Percentiles rank a stretch among this genome's conserved stretches.
Evolutionary conservation across 2,888 invertebrate genomes (phyloP).

Genomic region (Coelopa pilipes): DNA sequence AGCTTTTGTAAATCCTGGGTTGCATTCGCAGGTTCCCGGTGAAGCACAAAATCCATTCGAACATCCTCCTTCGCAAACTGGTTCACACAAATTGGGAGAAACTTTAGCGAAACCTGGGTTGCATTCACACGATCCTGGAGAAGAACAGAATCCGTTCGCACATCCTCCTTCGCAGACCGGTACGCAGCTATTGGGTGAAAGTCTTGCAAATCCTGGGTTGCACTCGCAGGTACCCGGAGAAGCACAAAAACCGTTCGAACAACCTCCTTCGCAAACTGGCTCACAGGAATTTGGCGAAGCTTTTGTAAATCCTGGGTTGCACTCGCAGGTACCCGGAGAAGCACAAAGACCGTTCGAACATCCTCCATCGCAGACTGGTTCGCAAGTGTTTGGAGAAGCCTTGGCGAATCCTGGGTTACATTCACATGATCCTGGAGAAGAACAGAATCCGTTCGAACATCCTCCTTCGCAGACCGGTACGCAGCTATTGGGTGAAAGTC

Average conservation of each 20-base stretch:
- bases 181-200: conserved; percentile 52
- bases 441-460: conserved; percentile 57
- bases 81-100: conserved; percentile 41
- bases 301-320: conserved; percentile 40
- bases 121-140: conserved; percentile 77
- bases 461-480: conserved; percentile 55
- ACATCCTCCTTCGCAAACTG: conserved; percentile 43
- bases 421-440: conserved; percentile 55
- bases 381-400: conserved; percentile 23
- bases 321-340: conserved; percentile 45
- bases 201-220: conserved; percentile 68
- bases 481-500: conserved; percentile 13
- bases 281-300: conserved; percentile 51
- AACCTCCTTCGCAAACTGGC: conserved; percentile 56
- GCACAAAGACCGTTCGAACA: conserved; percentile 60
- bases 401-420: conserved; percentile 22
- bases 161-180: conserved; percentile 55
- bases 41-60: conserved; percentile 58
- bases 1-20: conserved; percentile 46
- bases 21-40: conserved; percentile 65
- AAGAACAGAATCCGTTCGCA: conserved; percentile 43
- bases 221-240: conserved; percentile 72
- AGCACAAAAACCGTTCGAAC: conserved; percentile 60
- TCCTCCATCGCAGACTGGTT: conserved; percentile 45
- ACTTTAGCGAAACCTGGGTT: conserved; percentile 70